Evolutionary conservation across 2,888 invertebrate species (phyloP).

Genomic region (Nomada flava): DNA sequence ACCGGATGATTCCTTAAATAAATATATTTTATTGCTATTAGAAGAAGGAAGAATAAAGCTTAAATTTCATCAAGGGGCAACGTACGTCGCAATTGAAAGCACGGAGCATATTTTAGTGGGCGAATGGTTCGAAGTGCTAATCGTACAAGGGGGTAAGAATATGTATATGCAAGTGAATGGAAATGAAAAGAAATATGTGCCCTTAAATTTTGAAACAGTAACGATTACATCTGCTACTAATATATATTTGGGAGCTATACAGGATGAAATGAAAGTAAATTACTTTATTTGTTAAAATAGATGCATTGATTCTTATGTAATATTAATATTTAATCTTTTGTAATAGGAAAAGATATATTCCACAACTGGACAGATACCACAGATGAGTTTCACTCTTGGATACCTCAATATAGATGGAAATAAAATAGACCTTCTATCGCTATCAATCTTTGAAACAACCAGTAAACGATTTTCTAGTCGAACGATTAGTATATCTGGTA

Average conservation of each 20-base stretch:
- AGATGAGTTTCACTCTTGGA: constrained; percentile 59
- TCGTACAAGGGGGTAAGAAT: constrained; percentile 80
- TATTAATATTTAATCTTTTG: neutral
- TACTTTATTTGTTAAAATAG: neutral
- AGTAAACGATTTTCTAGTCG: constrained; percentile 60
- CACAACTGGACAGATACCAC: constrained; percentile 48
- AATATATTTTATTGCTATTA: constrained; percentile 83
- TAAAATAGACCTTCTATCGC: constrained; percentile 54
- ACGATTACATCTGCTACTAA: constrained; percentile 34
- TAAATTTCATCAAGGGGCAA: constrained; percentile 79
- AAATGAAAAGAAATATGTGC: constrained; percentile 74
- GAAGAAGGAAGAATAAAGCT: constrained; percentile 84
- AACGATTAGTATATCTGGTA: constrained; percentile 61
- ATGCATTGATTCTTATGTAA: neutral
- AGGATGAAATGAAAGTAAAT: constrained; percentile 52
- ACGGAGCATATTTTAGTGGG: constrained; percentile 82
- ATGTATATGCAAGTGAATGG: constrained; percentile 84
- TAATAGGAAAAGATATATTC: constrained; percentile 53
- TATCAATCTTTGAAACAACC: constrained; percentile 54
- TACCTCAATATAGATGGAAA: constrained; percentile 53
- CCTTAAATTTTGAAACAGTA: constrained; percentile 35
- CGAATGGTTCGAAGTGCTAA: constrained; percentile 84
- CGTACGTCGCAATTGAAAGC: constrained; percentile 82
- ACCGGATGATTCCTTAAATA: constrained; percentile 74
- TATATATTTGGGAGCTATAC: constrained; percentile 55